phyloP scores from a whole-genome alignment of 2,113 vertebrate species.

The Nothoprocta pentlandii region DNA sequence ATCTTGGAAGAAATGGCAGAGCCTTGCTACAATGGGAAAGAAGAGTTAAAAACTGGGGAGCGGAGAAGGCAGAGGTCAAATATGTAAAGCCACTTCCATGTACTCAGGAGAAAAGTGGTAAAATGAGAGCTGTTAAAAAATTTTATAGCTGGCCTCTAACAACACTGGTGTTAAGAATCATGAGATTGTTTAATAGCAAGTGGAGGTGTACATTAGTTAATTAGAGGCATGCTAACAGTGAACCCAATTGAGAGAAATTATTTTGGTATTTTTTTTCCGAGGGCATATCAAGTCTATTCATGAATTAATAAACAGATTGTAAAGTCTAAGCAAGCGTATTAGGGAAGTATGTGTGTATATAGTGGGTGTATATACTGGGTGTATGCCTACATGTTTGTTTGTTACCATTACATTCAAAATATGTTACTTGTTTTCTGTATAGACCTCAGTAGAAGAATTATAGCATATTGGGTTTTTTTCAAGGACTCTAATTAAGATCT shows the following conservation, averaged over 20 bases:
- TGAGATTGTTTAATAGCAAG: slow-evolving; percentile 57
- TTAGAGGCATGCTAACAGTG: slow-evolving; percentile 59
- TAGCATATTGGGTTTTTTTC: slow-evolving; percentile 46
- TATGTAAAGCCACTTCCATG: slow-evolving; percentile 57
- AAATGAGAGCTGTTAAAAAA: slow-evolving; percentile 62
- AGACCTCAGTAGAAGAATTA: slow-evolving; percentile 61
- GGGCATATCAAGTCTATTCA: slow-evolving; percentile 68
- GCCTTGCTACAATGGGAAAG: background rate
- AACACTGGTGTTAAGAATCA: slow-evolving; percentile 62
- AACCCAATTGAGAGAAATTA: slow-evolving; percentile 62
- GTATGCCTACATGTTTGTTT: slow-evolving; percentile 51
- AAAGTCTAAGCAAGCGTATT: slow-evolving; percentile 68
- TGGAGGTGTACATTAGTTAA: slow-evolving; percentile 69
- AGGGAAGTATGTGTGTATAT: slow-evolving; percentile 9
- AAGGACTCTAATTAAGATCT: slow-evolving; percentile 63
- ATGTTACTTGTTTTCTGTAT: slow-evolving; percentile 50
- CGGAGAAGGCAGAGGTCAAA: slow-evolving; percentile 47
- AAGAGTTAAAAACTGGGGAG: slow-evolving; percentile 51
- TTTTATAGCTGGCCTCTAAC: slow-evolving; percentile 70
- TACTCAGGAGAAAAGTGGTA: slow-evolving; percentile 68
- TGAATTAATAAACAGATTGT: slow-evolving; percentile 74
- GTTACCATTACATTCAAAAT: slow-evolving; percentile 37
- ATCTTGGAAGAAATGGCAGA: accelerated
- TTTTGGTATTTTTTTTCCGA: slow-evolving; percentile 65
- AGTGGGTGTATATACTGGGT: background rate